Percentiles rank a stretch among this genome's conserved stretches.
Conservation (phyloP, 2,888 invertebrate species). For the Nephrocerus scutellatus region DNA sequence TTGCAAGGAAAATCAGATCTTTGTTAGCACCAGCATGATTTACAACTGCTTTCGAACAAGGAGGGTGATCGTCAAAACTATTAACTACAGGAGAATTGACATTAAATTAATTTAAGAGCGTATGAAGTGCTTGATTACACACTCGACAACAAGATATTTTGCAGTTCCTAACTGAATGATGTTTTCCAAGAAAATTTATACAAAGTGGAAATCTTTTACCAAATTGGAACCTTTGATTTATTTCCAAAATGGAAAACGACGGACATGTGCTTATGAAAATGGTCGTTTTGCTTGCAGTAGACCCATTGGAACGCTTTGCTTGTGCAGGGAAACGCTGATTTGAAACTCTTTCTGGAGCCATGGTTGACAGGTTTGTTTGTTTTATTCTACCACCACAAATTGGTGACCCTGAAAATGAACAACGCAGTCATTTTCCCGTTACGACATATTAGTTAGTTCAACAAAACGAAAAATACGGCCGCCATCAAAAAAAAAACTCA, state of each 20-base stretch:
- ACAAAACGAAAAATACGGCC: too few species aligned
- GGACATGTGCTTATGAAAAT: neutral
- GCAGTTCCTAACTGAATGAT: slow-evolving; percentile 1
- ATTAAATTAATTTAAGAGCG: neutral
- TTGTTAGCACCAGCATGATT: neutral
- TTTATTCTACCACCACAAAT: slow-evolving; percentile 6
- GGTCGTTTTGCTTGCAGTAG: slow-evolving; percentile 2
- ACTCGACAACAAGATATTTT: neutral
- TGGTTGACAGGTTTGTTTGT: neutral
- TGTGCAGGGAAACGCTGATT: neutral
- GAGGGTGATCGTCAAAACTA: neutral
- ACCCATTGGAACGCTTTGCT: too few species aligned
- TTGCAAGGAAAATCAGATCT: neutral
- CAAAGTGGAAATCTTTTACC: slow-evolving; percentile 5
- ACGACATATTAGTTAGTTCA: too few species aligned
- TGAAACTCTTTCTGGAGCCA: neutral
- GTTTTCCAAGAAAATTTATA: slow-evolving; percentile 6
- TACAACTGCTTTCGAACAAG: neutral
- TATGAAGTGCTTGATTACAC: neutral
- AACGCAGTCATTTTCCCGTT: slow-evolving; percentile 8
- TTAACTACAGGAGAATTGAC: neutral
- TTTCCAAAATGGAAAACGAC: neutral
- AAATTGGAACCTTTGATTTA: slow-evolving; percentile 4
- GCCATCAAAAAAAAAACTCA: too few species aligned
- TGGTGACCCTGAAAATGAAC: slow-evolving; percentile 10